A percentile compares a stretch with the other conserved stretches of the same genome.
Evolutionary conservation across 1,140 invertebrate genomes (phyloP).

Genomic region (Cyclina sinensis): DNA sequence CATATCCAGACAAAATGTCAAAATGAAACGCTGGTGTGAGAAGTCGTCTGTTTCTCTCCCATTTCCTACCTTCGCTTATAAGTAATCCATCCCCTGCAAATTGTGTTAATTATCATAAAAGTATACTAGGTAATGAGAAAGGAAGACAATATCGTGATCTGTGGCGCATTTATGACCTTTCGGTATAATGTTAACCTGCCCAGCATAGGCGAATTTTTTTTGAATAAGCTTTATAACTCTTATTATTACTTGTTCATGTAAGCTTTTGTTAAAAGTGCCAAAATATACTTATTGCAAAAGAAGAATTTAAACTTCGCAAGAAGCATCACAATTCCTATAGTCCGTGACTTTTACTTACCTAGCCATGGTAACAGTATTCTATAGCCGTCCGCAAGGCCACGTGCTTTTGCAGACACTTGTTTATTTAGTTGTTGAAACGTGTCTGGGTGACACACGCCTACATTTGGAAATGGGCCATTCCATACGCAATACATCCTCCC

Average conservation of each 20-base stretch:
- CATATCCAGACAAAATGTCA: slow-evolving; percentile 93
- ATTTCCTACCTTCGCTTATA: slow-evolving; percentile 90
- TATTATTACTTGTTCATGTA: no score
- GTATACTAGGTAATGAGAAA: no score
- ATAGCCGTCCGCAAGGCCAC: slow-evolving; percentile 25
- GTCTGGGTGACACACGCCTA: slow-evolving; percentile 18
- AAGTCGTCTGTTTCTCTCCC: slow-evolving; percentile 92
- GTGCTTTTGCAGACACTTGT: background rate
- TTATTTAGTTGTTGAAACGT: slow-evolving; percentile 20
- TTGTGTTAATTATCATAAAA: no score
- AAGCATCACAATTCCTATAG: no score
- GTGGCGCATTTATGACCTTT: no score
- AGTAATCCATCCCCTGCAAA: slow-evolving; percentile 69
- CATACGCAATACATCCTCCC: slow-evolving; percentile 28
- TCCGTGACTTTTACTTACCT: background rate
- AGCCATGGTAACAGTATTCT: slow-evolving; percentile 20
- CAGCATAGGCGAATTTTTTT: no score
- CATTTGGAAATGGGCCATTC: slow-evolving; percentile 2
- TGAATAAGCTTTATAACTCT: no score
- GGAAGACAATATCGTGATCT: no score
- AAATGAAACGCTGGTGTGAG: slow-evolving; percentile 97
- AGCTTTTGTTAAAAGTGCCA: no score
- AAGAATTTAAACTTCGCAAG: no score
- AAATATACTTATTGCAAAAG: no score
- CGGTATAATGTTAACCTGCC: no score